Evolutionary conservation across 2,113 vertebrate genomes (phyloP), one percentile per base, ranked within the genome.

Genomic region (Notarius lentiginosus): DNA sequence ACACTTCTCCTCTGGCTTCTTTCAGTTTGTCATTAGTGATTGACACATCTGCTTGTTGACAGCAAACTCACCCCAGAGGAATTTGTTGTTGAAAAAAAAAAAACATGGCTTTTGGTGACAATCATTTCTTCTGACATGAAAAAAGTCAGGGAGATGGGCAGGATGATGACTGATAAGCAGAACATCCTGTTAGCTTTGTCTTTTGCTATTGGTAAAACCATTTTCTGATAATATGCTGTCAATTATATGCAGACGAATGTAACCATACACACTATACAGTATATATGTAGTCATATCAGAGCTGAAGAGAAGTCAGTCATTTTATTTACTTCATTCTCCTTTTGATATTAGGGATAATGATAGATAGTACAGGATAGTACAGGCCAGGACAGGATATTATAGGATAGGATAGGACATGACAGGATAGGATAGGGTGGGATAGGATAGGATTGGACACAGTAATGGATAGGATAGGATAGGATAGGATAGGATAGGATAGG

Each of bases 41-140:
- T 82, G 65, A 82, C 85, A 86, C 53, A 34, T 81, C 85, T 86
- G 56, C 65, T 73, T 63, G 56, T 30, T 75, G 79, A 87, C 79
- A 51, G 68, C 63, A 18, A 75, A 47, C 77, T 27, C 55, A 73
- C 34, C 55, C 66, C 79, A 51, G 49, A 82, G 79, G 79, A 87
- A 87, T 87, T 75, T 73, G 30, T 30, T 72, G 51, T 86, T 81
- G 65, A 47, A 41, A 27, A 47, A 76, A 77, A 34, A 41, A 65
- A 58, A 73, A 47, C 47, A 60, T 4, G 15, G 14, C 15, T 73
- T 75, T 60, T 68, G 7, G 58, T 73, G 85, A 82, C 61, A 27
- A 58, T 75, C 55, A 68, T 87, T 87, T 76, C 56, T 56, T 51
- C n/a, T 24, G 49, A 68, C 56, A 53, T 34, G n/a, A 87, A 53